Conservation (phyloP, 2,797 vertebrate species). For the Clarias pachynema region DNA sequence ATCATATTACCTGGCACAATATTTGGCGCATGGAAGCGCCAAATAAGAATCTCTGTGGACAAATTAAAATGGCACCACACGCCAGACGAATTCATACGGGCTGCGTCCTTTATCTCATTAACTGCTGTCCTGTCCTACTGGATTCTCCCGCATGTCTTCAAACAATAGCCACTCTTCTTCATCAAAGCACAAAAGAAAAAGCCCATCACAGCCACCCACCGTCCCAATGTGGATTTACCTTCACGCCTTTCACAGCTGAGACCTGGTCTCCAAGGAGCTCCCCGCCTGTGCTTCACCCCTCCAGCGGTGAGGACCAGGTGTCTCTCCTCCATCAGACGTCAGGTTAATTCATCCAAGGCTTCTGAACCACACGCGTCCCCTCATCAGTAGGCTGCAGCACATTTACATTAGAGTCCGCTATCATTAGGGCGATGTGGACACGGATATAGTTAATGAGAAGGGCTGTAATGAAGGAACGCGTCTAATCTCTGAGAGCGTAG, state of each 20-base stretch:
- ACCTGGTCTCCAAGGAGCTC: constrained; percentile 73
- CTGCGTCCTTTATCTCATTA: constrained; percentile 65
- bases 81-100: constrained; percentile 55
- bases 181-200: constrained; percentile 57
- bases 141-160: constrained; percentile 72
- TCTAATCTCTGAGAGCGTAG: constrained; percentile 78
- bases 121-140: constrained; percentile 35
- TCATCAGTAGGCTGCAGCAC: constrained; percentile 59
- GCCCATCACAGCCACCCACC: constrained; percentile 60
- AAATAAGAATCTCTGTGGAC: constrained; percentile 59
- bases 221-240: constrained; percentile 74
- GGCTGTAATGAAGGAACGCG: constrained; percentile 74
- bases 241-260: constrained; percentile 86
- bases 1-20: constrained; percentile 38
- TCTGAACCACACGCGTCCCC: constrained; percentile 76
- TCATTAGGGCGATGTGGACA: constrained; percentile 79
- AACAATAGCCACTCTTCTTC: constrained; percentile 69
- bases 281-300: constrained; percentile 69
- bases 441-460: constrained; percentile 75
- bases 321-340: constrained; percentile 70
- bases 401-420: constrained; percentile 80
- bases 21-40: constrained; percentile 23
- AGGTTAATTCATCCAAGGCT: constrained; percentile 77
- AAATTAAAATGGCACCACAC: constrained; percentile 60
- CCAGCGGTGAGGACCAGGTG: constrained; percentile 82